These are phyloP conservation scores for Lepidocolaptes lacrymiger DNA, from an alignment of 2,797 vertebrate genomes.

Conservation along the genomic window DNA sequence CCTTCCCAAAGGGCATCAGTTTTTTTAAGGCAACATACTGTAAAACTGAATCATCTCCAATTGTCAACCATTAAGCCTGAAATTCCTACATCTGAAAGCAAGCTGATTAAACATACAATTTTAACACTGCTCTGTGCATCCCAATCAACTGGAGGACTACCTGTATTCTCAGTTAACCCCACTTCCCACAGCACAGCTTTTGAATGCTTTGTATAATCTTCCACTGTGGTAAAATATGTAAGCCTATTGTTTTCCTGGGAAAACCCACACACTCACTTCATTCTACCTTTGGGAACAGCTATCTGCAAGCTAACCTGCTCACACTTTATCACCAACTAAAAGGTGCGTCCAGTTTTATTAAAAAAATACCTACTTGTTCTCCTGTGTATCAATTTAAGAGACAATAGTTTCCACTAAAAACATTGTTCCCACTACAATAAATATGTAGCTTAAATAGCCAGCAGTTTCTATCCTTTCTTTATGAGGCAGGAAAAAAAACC, in stretches of 20 bases:
- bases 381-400: not conserved
- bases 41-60: not conserved
- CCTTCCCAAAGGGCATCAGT: not conserved
- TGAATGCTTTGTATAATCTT: not conserved
- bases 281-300: not conserved
- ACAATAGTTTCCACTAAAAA: not conserved
- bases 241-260: not conserved
- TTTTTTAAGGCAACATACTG: not conserved
- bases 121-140: not conserved
- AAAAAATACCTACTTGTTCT: not conserved
- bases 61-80: not conserved
- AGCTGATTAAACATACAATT: not conserved
- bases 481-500: not conserved
- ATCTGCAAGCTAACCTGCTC: not conserved
- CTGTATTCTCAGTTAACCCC: not conserved
- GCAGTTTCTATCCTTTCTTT: not conserved
- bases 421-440: not conserved
- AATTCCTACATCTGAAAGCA: not conserved
- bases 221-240: not conserved
- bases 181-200: not conserved
- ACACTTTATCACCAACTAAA: not conserved
- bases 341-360: not conserved
- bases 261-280: not conserved
- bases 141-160: not conserved
- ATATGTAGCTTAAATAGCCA: not conserved